phyloP scores from a whole-genome alignment of 1,140 invertebrate species.

The Hetaerina americana region DNA sequence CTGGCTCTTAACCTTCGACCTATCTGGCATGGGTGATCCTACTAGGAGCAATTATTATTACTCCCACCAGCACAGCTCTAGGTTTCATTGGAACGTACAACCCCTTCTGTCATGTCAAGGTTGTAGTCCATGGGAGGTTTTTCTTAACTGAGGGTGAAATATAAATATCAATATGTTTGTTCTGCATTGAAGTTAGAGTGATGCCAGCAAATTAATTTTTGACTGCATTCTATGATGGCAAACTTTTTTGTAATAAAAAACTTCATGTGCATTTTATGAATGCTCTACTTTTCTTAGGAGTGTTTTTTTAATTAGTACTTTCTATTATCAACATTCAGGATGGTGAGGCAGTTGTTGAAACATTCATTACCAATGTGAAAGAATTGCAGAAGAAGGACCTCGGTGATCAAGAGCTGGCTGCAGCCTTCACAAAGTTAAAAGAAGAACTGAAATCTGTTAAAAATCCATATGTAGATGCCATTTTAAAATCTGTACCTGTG shows the following conservation, averaged over 20 bases:
- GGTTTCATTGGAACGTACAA: too few species aligned
- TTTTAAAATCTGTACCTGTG: background rate
- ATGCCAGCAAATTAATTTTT: background rate
- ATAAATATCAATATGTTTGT: too few species aligned
- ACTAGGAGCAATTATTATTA: too few species aligned
- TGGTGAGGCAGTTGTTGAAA: background rate
- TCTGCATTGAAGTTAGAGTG: background rate
- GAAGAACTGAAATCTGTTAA: background rate
- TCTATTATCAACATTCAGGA: background rate
- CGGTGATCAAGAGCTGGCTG: background rate
- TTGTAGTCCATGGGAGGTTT: too few species aligned
- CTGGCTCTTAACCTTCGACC: too few species aligned
- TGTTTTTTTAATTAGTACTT: background rate
- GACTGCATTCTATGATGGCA: background rate
- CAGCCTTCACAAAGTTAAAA: background rate
- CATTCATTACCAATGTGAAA: background rate
- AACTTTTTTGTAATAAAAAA: background rate
- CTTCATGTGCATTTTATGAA: background rate
- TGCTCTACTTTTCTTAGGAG: background rate
- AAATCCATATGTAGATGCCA: background rate
- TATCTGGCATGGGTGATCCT: too few species aligned
- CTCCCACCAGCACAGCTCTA: too few species aligned
- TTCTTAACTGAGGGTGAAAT: too few species aligned
- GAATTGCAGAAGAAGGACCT: background rate
- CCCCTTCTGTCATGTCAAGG: too few species aligned